Evolutionary conservation across 2,113 vertebrate species (phyloP), one percentile per base, ranked within the genome.

Genomic region (Dromaius novaehollandiae): DNA sequence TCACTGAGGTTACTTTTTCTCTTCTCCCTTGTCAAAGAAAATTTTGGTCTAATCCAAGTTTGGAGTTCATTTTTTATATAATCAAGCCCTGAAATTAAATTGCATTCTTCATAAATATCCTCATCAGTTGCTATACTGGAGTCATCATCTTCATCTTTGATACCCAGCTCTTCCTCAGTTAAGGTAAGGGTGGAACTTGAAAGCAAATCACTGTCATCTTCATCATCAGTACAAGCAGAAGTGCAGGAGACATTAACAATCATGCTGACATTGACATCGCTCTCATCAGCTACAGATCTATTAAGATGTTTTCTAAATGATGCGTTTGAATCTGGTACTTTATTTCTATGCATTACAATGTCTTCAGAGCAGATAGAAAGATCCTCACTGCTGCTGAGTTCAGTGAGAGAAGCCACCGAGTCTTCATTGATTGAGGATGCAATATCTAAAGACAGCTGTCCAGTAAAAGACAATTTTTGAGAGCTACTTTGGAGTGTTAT

Each of bases 181-280:
- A 99, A 98, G 9, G 99, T 99, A 82, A 99, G 99, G 1, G 99
- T 99, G 69, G 99, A 99, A 97, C 99, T 99, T 50, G 99, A 99
- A 83, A 99, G 98, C 65, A 99, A 98, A 97, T 99, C 99, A 71
- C 99, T 99, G 93, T 99, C 99, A 51, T 99, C 99, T 97, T 99
- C 99, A 69, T 99, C 99, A 73, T 99, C 99, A 7, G 99, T 99
- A 90, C 99, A 99, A 28, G 99, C 99, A 63, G 99, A 99, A 32
- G 99, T 99, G 83, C 99, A 99, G 28, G 99, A 99, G 74, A 99
- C 99, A 34, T 99, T 99, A 66, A 99, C 99, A 83, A 99, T 99
- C 99, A 99, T 99, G 97, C 99, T 99, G 96, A 99, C 94, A 82
- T 99, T 99, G 48, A 98, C 99, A 18, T 99, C 99, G 0, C 98